phyloP scores from a whole-genome alignment of 2,888 invertebrate species.

The Xestobium rufovillosum region DNA sequence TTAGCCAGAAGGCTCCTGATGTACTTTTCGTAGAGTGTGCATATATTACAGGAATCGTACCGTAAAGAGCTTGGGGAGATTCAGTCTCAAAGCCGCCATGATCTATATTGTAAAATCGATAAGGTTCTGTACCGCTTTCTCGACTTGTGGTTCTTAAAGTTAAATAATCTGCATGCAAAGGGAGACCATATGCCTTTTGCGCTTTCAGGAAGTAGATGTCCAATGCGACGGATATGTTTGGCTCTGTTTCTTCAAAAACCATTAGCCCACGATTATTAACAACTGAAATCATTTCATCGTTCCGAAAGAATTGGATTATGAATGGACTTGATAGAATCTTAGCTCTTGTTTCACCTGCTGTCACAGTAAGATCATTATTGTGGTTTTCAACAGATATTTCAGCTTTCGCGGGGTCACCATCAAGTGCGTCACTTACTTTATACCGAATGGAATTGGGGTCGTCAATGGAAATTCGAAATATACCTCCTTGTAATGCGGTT shows the following conservation, averaged over 20 bases:
- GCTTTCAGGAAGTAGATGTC: constrained; percentile 87
- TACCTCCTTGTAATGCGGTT: constrained; percentile 58
- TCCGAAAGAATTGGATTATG: constrained; percentile 66
- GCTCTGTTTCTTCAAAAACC: constrained; percentile 49
- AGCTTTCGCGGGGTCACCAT: constrained; percentile 60
- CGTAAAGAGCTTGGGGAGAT: constrained; percentile 90
- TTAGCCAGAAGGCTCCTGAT: constrained; percentile 88
- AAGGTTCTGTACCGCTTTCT: constrained; percentile 66
- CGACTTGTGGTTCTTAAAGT: constrained; percentile 69
- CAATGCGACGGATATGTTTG: constrained; percentile 78
- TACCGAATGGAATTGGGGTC: constrained; percentile 72
- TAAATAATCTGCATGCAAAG: constrained; percentile 88
- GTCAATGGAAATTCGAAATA: constrained; percentile 69
- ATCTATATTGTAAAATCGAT: constrained; percentile 88
- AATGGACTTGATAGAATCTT: constrained; percentile 62
- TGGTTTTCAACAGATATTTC: too few relatives aligned
- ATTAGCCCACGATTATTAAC: constrained; percentile 35
- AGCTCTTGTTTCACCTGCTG: constrained; percentile 19
- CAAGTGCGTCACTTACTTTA: constrained; percentile 62
- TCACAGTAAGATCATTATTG: neutral
- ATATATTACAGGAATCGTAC: constrained; percentile 84
- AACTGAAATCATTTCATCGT: constrained; percentile 60
- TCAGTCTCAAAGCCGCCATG: constrained; percentile 94
- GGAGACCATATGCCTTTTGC: constrained; percentile 85
- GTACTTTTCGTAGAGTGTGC: constrained; percentile 75